phyloP scores from a whole-genome alignment of 2,113 vertebrate genomes.

The Pardalotus punctatus region DNA sequence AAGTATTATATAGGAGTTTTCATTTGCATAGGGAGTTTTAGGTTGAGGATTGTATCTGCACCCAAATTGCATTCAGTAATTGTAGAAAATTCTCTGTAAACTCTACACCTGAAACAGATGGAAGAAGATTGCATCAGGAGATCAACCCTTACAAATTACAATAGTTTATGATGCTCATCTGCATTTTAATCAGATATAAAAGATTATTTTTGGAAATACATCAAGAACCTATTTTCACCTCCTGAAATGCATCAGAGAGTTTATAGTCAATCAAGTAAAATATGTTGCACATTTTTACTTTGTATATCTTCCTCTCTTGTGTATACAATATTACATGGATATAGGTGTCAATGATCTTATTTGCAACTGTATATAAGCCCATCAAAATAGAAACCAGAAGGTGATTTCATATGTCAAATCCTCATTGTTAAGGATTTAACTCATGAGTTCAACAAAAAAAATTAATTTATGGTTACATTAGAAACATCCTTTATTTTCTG shows the following conservation, averaged over 20 bases:
- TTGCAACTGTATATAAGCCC: not conserved
- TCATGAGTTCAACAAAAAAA: not conserved
- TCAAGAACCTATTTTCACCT: constrained; percentile 55
- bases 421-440: constrained; percentile 6
- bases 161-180: constrained; percentile 65
- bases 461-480: not conserved
- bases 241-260: constrained; percentile 49
- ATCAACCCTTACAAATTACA: constrained; percentile 62
- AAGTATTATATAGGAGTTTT: not conserved
- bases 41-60: not conserved
- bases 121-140: constrained; percentile 53
- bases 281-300: constrained; percentile 42
- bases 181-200: constrained; percentile 73
- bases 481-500: not conserved
- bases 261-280: constrained; percentile 59
- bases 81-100: constrained; percentile 37
- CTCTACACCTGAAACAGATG: constrained; percentile 66
- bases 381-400: not conserved
- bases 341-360: constrained; percentile 9
- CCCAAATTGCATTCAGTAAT: constrained; percentile 19
- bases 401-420: not conserved
- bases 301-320: not conserved
- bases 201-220: constrained; percentile 60
- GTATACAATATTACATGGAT: not conserved
- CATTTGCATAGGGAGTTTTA: not conserved